Conservation (phyloP, 2,888 invertebrate species). For the Ophraella communa region DNA sequence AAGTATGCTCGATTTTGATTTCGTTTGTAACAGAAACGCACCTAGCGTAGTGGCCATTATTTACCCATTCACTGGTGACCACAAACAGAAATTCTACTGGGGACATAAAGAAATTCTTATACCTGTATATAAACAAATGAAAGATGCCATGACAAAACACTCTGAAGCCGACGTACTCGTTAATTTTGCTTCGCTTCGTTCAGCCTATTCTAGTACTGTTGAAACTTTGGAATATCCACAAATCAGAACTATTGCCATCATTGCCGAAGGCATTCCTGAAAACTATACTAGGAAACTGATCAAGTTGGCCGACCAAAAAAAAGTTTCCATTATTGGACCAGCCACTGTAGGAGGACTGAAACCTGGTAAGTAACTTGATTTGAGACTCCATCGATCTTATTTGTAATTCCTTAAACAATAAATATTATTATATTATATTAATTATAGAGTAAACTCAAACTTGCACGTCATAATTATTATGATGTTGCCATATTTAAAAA, state of each 20-base stretch:
- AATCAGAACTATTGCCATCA: conserved; percentile 95
- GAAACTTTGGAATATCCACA: conserved; percentile 94
- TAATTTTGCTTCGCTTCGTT: conserved; percentile 96
- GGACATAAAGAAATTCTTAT: conserved; percentile 97
- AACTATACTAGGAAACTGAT: conserved; percentile 96
- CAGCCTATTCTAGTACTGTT: conserved; percentile 95
- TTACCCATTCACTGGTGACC: conserved; percentile 98
- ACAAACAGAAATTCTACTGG: conserved; percentile 99
- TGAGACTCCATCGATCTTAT: too few species aligned
- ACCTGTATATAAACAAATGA: conserved; percentile 95
- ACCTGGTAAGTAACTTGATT: conserved; percentile 71
- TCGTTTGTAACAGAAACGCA: conserved; percentile 85
- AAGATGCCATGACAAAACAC: conserved; percentile 93
- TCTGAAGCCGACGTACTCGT: conserved; percentile 94
- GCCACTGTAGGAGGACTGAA: conserved; percentile 98
- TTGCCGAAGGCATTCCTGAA: conserved; percentile 99
- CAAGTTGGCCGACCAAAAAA: conserved; percentile 81
- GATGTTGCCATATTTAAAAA: too few species aligned
- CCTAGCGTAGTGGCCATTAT: conserved; percentile 96
- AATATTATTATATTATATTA: too few species aligned
- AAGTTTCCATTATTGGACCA: conserved; percentile 64
- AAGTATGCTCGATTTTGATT: conserved; percentile 96
- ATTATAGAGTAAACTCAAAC: too few species aligned
- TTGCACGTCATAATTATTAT: too few species aligned
- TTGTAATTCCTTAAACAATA: too few species aligned